Evolutionary conservation across 1,140 invertebrate species (phyloP).

Genomic region (Aphaenogaster floridana): DNA sequence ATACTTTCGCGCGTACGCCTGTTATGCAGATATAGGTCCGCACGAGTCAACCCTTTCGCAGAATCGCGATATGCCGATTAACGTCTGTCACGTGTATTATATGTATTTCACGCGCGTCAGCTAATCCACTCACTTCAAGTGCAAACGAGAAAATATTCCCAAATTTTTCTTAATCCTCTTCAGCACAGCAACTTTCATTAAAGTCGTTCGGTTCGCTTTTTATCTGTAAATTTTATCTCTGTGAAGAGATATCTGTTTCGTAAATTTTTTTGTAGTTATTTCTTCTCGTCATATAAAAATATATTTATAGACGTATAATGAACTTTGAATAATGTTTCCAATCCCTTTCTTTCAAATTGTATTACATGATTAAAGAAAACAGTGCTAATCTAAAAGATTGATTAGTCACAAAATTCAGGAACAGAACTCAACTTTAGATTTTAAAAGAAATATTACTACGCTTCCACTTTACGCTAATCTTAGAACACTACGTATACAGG

Average conservation of each 20-base stretch:
- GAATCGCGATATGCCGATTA: background rate
- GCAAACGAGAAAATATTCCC: slow-evolving; percentile 4
- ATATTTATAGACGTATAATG: background rate
- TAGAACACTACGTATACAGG: background rate
- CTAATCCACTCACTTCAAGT: background rate
- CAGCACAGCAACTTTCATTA: slow-evolving; percentile 17
- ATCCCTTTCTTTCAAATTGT: background rate
- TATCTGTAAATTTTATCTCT: background rate
- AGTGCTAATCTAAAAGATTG: background rate
- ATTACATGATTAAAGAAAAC: background rate
- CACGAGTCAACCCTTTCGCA: slow-evolving; percentile 1
- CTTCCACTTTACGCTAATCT: background rate
- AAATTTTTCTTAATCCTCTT: background rate
- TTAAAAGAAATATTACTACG: background rate
- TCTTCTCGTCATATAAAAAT: background rate
- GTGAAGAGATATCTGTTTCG: background rate
- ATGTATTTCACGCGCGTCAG: background rate
- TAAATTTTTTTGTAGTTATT: background rate
- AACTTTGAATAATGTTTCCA: background rate
- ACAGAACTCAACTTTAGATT: background rate
- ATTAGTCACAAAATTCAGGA: background rate
- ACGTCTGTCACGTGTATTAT: background rate
- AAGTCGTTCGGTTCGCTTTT: background rate
- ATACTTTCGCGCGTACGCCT: background rate
- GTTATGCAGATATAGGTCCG: background rate